These are phyloP conservation scores for Smittia aterrima DNA, from an alignment of 2,888 invertebrate species.

Conservation along the genomic window DNA sequence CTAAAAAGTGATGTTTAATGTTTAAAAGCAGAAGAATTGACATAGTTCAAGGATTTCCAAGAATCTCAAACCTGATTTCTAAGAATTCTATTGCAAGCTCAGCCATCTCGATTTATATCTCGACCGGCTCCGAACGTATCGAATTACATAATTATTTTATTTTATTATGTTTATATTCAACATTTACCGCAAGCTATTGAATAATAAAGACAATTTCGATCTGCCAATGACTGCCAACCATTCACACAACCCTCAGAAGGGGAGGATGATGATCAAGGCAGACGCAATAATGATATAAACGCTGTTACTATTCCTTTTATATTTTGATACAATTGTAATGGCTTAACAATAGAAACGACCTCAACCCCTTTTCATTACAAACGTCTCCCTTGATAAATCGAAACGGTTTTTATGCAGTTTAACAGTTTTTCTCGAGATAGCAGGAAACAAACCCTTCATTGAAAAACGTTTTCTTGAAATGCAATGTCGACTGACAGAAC, in stretches of 20 bases:
- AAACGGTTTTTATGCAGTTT: not conserved
- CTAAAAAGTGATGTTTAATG: no score
- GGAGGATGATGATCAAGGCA: not conserved
- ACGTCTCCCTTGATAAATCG: not conserved
- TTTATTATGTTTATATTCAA: not conserved
- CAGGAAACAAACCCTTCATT: not conserved
- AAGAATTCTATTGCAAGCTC: no score
- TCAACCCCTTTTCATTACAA: constrained; percentile 5
- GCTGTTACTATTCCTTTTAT: constrained; percentile 7
- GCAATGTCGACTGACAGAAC: not conserved
- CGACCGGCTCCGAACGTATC: not conserved
- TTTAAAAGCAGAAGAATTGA: no score
- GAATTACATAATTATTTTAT: constrained; percentile 38
- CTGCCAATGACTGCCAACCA: constrained; percentile 10
- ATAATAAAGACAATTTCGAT: not conserved
- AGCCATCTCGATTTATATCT: no score
- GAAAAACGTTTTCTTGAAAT: not conserved
- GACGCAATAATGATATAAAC: constrained; percentile 19
- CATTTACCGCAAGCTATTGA: not conserved
- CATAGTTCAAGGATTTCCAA: no score
- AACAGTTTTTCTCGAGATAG: not conserved
- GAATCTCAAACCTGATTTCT: no score
- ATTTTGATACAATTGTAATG: constrained; percentile 31
- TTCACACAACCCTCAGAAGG: not conserved
- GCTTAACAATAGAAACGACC: constrained; percentile 2